A percentile compares a stretch with the other conserved stretches of the same genome.
phyloP scores from a whole-genome alignment of 1,140 invertebrate species.

The Drosophila chauvacae region DNA sequence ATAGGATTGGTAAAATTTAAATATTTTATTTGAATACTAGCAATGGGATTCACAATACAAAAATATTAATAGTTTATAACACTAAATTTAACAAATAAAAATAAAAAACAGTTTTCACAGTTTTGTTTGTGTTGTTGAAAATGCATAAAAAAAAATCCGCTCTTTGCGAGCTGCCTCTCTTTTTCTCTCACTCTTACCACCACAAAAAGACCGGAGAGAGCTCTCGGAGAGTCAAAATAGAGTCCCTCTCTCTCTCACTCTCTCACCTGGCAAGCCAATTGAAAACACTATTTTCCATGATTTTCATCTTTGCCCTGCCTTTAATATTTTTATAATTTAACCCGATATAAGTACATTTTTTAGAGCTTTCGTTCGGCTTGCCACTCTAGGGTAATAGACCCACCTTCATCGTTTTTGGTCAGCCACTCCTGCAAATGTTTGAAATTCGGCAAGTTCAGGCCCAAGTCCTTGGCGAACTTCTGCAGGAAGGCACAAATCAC shows the following conservation, averaged over 20 bases:
- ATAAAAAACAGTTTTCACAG: neutral
- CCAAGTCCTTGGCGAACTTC: slow-evolving; percentile 93
- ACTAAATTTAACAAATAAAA: neutral
- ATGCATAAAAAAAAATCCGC: neutral
- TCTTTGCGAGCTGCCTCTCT: neutral
- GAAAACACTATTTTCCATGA: slow-evolving; percentile 11
- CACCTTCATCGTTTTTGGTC: slow-evolving; percentile 94
- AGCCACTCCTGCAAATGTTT: slow-evolving; percentile 93
- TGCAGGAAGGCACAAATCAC: slow-evolving; percentile 97
- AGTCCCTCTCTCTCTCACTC: neutral
- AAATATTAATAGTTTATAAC: neutral
- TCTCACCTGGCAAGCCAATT: slow-evolving; percentile 10
- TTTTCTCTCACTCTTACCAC: neutral
- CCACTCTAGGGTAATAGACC: slow-evolving; percentile 50
- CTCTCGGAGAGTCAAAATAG: neutral
- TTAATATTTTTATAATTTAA: neutral
- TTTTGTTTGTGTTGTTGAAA: slow-evolving; percentile 10
- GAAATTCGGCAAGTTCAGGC: slow-evolving; percentile 91
- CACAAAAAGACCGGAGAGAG: slow-evolving; percentile 8
- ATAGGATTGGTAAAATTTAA: neutral
- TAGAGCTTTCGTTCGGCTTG: neutral
- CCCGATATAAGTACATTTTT: neutral
- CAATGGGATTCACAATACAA: neutral
- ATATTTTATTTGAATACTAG: neutral
- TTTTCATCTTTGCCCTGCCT: slow-evolving; percentile 4